A percentile compares a stretch with the other conserved stretches of the same genome.
Evolutionary conservation across 1,140 invertebrate genomes (phyloP).

Genomic region (Camponotus floridanus): DNA sequence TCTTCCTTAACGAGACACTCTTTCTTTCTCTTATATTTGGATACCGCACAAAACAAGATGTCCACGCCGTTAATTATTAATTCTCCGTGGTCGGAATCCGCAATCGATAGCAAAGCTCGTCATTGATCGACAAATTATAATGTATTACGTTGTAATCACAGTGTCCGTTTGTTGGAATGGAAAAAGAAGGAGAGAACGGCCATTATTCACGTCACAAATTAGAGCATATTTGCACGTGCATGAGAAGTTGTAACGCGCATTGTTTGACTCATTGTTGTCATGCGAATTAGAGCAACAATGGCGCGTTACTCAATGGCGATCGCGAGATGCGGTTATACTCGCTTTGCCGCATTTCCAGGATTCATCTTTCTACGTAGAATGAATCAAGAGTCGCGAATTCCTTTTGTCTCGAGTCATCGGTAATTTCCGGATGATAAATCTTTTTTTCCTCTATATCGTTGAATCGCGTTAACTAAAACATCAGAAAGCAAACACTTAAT

Average conservation of each 20-base stretch:
- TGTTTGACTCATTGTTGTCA: slow-evolving; percentile 40
- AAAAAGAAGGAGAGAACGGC: slow-evolving; percentile 7
- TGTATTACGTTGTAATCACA: slow-evolving; percentile 11
- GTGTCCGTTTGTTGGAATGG: neutral
- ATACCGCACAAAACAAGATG: neutral
- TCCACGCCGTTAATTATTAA: slow-evolving; percentile 25
- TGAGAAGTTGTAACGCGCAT: slow-evolving; percentile 36
- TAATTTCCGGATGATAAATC: neutral
- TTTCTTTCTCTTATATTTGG: neutral
- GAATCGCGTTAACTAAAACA: neutral
- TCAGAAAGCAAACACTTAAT: neutral
- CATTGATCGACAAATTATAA: slow-evolving; percentile 50
- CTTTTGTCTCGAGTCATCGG: neutral
- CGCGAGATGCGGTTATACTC: slow-evolving; percentile 33
- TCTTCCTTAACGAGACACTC: neutral
- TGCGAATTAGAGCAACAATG: slow-evolving; percentile 17
- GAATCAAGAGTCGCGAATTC: neutral
- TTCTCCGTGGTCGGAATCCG: neutral
- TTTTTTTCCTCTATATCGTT: neutral
- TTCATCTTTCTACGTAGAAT: neutral
- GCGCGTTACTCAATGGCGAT: slow-evolving; percentile 17
- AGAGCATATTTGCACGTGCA: neutral
- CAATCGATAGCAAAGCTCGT: neutral
- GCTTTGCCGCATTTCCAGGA: neutral
- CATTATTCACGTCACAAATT: slow-evolving; percentile 26